Percentiles rank a stretch among this genome's conserved stretches.
Evolutionary conservation across 2,888 invertebrate species (phyloP).

Genomic region (Drosophila pseudotakahashii): DNA sequence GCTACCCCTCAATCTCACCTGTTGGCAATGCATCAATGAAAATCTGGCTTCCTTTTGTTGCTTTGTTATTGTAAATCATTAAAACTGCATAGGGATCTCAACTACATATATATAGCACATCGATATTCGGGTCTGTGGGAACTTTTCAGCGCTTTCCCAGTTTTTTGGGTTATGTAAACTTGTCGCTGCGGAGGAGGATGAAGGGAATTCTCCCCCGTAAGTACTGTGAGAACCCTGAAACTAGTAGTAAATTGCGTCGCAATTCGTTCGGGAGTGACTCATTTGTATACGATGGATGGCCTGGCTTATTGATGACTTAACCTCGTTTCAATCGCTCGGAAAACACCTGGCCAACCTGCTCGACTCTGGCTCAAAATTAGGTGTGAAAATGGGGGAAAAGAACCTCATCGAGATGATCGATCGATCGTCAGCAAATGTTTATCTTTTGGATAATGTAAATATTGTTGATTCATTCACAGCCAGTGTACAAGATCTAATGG

Average conservation of each 20-base stretch:
- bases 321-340: constrained; percentile 59
- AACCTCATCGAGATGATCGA: constrained; percentile 59
- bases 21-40: constrained; percentile 68
- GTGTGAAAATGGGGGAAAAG: constrained; percentile 67
- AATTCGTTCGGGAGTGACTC: constrained; percentile 55
- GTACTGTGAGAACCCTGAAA: constrained; percentile 70
- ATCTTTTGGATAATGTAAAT: constrained; percentile 42
- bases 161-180: constrained; percentile 72
- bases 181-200: constrained; percentile 29
- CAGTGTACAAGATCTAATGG: constrained; percentile 55
- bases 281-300: constrained; percentile 57
- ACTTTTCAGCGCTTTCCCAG: constrained; percentile 67
- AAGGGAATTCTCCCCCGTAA: constrained; percentile 44
- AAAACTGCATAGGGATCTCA: constrained; percentile 61
- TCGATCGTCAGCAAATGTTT: constrained; percentile 48
- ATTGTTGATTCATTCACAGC: constrained; percentile 45
- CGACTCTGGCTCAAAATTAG: constrained; percentile 27
- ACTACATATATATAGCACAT: constrained; percentile 13
- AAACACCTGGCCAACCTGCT: constrained; percentile 65
- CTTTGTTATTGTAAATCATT: constrained; percentile 75
- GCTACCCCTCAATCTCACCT: constrained; percentile 64
- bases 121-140: constrained; percentile 53
- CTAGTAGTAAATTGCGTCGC: constrained; percentile 55
- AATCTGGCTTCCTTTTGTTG: constrained; percentile 45
- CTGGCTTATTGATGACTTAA: constrained; percentile 74